Percentiles rank a stretch among this genome's conserved stretches.
Conservation (phyloP, 2,888 invertebrate genomes). For the Melieria omissa region DNA sequence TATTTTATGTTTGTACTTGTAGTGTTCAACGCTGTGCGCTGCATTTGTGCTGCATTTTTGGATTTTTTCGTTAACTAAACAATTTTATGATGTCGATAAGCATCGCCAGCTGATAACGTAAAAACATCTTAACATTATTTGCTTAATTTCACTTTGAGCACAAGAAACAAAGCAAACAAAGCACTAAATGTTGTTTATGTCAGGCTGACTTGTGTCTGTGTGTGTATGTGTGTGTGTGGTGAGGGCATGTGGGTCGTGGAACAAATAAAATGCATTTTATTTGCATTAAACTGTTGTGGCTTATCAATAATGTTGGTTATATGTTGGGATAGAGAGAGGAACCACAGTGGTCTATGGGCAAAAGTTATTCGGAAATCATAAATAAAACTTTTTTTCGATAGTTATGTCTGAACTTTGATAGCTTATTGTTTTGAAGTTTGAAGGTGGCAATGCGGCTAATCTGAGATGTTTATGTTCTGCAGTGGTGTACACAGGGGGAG, state of each 20-base stretch:
- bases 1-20: too few species aligned
- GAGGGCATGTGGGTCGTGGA: neutral
- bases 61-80: conserved; percentile 25
- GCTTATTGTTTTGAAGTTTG: too few species aligned
- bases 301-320: too few species aligned
- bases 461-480: too few species aligned
- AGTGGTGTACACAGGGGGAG: too few species aligned
- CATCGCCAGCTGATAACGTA: conserved; percentile 37
- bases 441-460: too few species aligned
- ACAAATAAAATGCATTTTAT: neutral
- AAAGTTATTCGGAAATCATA: too few species aligned
- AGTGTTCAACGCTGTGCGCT: neutral
- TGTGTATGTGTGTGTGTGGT: neutral
- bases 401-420: too few species aligned
- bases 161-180: neutral
- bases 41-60: conserved; percentile 13
- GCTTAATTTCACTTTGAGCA: conserved; percentile 8
- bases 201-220: neutral
- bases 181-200: neutral
- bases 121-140: conserved; percentile 40
- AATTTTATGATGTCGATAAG: conserved; percentile 43
- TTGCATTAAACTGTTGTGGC: too few species aligned
- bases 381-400: too few species aligned
- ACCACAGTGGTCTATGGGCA: too few species aligned
- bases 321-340: too few species aligned